Evolutionary conservation across 2,797 vertebrate genomes (phyloP), one percentile per base, ranked within the genome.

Genomic region (Helicolenus hilgendorfi): DNA sequence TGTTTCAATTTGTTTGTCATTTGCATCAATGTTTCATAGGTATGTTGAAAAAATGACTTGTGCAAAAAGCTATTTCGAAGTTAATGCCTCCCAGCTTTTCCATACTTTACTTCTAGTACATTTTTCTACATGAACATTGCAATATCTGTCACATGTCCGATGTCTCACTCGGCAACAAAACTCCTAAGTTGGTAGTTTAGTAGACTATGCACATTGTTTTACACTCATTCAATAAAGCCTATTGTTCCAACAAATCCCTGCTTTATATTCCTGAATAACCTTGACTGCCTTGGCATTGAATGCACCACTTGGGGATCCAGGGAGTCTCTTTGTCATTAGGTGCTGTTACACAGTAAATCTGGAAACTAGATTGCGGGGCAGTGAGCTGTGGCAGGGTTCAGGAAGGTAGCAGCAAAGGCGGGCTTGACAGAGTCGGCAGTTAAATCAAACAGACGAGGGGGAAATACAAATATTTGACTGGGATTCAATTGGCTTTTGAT

Each of bases 401-500:
- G 89, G 83, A 91, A 90, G 91, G 89, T 65, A 89, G 91, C 88
- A 71, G 88, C 81, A 35, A 68, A 92, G 74, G 92, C 79, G 29
- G 84, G 91, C 92, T 88, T 92, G 94, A 95, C 94, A 87, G 87
- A 86, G 89, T 82, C 65, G 87, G 89, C 89, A 84, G 88, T 93
- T 94, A 94, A 96, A 95, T 94, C 92, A 94, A 94, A 95, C 88
- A 91, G 94, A 94, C 91, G 80, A 94, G 90, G 82, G 88, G 89
- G 90, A 95, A 96, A 96, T 95, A 94, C 94, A 96, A 96, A 96
- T 93, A 95, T 96, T 96, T 95, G 92, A 95, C 92, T 87, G 86
- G 79, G 86, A 94, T 96, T 95, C 92, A 92, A 96, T 96, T 94
- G 93, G 86, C 92, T 96, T 95, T 91, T 96, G 91, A 95, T 97